A percentile compares a stretch with the other conserved stretches of the same genome.
Evolutionary conservation across 2,888 invertebrate genomes (phyloP).

Genomic region (Pelosia muscerda): DNA sequence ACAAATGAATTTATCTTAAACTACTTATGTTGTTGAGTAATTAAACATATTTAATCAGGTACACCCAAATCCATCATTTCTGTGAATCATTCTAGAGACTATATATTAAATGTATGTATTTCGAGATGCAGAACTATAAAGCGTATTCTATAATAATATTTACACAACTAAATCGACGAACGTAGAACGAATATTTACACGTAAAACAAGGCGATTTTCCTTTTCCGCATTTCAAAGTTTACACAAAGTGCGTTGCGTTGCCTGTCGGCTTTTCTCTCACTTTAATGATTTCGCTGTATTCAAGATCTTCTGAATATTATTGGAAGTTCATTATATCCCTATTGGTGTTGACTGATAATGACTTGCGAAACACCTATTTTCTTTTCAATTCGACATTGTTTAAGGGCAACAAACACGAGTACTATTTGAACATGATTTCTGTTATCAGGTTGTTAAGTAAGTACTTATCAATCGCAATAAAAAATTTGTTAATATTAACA

Average conservation of each 20-base stretch:
- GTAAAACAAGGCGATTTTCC: slow-evolving; percentile 62
- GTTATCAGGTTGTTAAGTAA: not conserved
- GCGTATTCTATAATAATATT: slow-evolving; percentile 59
- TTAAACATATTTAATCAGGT: too few species aligned
- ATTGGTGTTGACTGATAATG: slow-evolving; percentile 32
- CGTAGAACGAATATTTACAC: slow-evolving; percentile 61
- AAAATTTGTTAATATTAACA: not conserved
- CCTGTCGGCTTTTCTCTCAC: slow-evolving; percentile 57
- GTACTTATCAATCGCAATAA: not conserved
- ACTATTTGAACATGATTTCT: not conserved
- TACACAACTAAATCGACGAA: slow-evolving; percentile 65
- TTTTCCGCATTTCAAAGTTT: slow-evolving; percentile 65
- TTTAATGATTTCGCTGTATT: slow-evolving; percentile 67
- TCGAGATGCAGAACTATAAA: slow-evolving; percentile 37
- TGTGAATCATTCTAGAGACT: slow-evolving; percentile 20
- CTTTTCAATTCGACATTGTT: not conserved
- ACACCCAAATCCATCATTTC: not conserved
- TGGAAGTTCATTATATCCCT: slow-evolving; percentile 35
- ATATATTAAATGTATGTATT: slow-evolving; percentile 30
- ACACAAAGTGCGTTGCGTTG: slow-evolving; percentile 55
- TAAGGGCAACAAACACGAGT: not conserved
- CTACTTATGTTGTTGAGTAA: too few species aligned
- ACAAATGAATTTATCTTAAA: too few species aligned
- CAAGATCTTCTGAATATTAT: slow-evolving; percentile 59
- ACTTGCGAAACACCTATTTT: slow-evolving; percentile 12